Conservation (phyloP, 2,113 vertebrate genomes). For the Saguinus midas region DNA sequence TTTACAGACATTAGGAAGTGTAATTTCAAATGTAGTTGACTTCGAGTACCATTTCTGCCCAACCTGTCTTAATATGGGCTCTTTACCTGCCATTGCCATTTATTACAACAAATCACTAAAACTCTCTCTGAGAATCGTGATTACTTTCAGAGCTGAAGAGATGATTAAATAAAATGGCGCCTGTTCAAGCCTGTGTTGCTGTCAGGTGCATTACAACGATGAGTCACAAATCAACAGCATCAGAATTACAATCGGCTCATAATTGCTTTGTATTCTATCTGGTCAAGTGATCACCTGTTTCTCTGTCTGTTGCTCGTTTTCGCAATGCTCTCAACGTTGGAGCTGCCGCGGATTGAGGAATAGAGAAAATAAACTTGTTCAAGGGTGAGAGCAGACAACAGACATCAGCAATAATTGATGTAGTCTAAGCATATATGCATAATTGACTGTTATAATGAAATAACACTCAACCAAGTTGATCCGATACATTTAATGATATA, state of each 20-base stretch:
- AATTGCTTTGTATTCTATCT: neutral
- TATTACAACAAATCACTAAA: constrained; percentile 36
- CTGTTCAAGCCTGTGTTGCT: neutral
- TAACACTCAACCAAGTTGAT: constrained; percentile 33
- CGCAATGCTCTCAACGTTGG: neutral
- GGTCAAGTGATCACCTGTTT: neutral
- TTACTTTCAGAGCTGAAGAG: neutral
- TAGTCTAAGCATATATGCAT: neutral
- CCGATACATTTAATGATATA: constrained; percentile 31
- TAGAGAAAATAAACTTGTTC: neutral
- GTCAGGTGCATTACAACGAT: neutral
- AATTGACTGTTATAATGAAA: constrained; percentile 48
- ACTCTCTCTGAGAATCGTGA: neutral
- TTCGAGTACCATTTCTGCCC: neutral
- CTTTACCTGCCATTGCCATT: neutral
- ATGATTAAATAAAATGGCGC: neutral
- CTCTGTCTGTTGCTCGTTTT: neutral
- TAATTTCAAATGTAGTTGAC: neutral
- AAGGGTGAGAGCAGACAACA: neutral
- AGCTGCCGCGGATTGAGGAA: neutral
- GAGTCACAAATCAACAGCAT: neutral
- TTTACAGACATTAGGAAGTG: neutral
- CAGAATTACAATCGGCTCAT: neutral
- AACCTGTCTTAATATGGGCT: neutral
- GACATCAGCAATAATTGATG: neutral